Evolutionary conservation across 2,888 invertebrate genomes (phyloP), one percentile per base, ranked within the genome.

Genomic region (Zhuqinia jingwanae): DNA sequence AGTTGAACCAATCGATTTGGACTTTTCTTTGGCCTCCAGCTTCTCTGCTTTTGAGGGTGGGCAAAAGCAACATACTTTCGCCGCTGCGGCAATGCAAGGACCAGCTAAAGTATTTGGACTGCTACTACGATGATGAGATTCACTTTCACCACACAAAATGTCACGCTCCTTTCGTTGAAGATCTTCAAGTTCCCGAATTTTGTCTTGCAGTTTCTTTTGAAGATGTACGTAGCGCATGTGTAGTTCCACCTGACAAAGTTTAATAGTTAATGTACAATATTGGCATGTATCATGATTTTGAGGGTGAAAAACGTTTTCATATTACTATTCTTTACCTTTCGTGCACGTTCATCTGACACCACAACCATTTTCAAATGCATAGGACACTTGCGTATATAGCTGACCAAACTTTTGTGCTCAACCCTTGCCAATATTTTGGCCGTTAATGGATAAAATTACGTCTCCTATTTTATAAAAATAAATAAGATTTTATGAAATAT

Each of bases 361-460:
- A 99, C 98, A 30, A 98, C 98, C 96, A 98, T 97, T 79, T 98
- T 94, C 96, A 99, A 97, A 89, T 97, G 94, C 25, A 96, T 94
- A 92, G 97, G 97, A 93, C 97, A 97, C 92, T 95, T 95, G 93
- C 96, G 97, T 90, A 99, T 98, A 92, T 96, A 97, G 91, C 95
- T 95, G n/a, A 99, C 98, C 90, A 99, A 94, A 76, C 96, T 95
- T 92, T 96, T 95, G 93, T 99, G 99, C 92, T 98, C 97, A 30
- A 97, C 96, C 91, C 96, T 95, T 92, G 98, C 98, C 95, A 99
- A n/a, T 97, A 92, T 97, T 97, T 63, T 95, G 95, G n/a, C 98
- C 98, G 93, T 99, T 98, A 91, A 99, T 98, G 63, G 98, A 97
- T 53, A 99, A 93, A 91, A 99, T 98, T 58, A 99, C 98, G 92